A percentile compares a stretch with the other conserved stretches of the same genome.
These are phyloP conservation scores for Aplocera efformata DNA, from an alignment of 2,888 invertebrate species.

Conservation along the genomic window DNA sequence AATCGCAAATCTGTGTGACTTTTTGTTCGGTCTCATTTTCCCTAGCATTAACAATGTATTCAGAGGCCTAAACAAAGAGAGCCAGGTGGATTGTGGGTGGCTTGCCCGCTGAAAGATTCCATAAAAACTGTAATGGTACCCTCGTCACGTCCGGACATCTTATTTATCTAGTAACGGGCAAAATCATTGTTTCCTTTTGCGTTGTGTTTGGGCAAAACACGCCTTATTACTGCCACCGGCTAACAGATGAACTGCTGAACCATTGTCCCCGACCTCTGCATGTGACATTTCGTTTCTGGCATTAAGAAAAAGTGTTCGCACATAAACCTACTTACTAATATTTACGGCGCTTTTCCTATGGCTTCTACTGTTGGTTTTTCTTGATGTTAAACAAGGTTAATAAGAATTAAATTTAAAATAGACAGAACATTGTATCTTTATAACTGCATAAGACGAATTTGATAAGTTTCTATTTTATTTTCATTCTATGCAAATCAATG, in stretches of 20 bases:
- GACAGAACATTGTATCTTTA: too few species aligned
- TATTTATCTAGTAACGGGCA: conserved; percentile 76
- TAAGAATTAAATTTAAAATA: too few species aligned
- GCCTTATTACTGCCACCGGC: conserved; percentile 65
- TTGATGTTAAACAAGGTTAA: too few species aligned
- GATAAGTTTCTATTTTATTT: too few species aligned
- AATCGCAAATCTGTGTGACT: conserved; percentile 33
- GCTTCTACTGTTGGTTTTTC: conserved; percentile 29
- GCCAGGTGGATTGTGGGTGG: conserved; percentile 54
- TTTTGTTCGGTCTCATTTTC: conserved; percentile 33
- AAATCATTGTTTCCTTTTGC: conserved; percentile 75
- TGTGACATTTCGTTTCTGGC: conserved; percentile 58
- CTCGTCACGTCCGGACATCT: conserved; percentile 74
- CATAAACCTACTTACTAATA: conserved; percentile 35
- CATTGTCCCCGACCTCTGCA: conserved; percentile 60
- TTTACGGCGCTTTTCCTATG: conserved; percentile 47
- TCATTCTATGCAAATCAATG: too few species aligned
- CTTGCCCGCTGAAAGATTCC: conserved; percentile 63
- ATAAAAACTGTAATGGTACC: conserved; percentile 74
- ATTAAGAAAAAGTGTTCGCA: conserved; percentile 40
- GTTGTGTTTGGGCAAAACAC: conserved; percentile 61
- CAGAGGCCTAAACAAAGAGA: conserved; percentile 60
- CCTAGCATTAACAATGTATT: conserved; percentile 60
- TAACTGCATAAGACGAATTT: too few species aligned
- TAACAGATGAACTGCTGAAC: conserved; percentile 69